Conservation (phyloP, 2,797 vertebrate species). For the Gephyroberyx darwinii region DNA sequence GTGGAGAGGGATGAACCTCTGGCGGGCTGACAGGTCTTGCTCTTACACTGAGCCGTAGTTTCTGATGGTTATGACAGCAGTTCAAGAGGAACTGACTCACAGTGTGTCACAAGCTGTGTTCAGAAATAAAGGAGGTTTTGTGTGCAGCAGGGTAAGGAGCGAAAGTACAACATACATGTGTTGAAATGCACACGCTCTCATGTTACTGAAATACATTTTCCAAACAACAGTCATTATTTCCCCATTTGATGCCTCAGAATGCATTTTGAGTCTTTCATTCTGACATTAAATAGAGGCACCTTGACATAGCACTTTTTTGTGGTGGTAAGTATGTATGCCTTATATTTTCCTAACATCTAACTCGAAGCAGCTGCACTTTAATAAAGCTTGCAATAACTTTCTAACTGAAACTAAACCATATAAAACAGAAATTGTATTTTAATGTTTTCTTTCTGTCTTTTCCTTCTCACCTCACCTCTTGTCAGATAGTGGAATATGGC, state of each 20-base stretch:
- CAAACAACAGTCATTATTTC: conserved; percentile 11
- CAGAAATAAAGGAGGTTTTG: conserved; percentile 70
- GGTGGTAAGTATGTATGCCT: conserved; percentile 3
- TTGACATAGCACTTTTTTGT: not conserved
- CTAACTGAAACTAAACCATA: conserved; percentile 53
- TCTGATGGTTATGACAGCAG: conserved; percentile 81
- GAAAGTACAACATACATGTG: conserved; percentile 6
- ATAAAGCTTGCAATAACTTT: conserved; percentile 60
- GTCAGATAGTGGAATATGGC: conserved; percentile 22
- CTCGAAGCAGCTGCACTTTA: conserved; percentile 55
- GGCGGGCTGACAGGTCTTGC: conserved; percentile 63
- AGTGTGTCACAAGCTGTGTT: conserved; percentile 43
- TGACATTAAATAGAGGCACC: not conserved
- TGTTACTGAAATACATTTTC: conserved; percentile 38
- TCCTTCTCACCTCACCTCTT: conserved; percentile 31
- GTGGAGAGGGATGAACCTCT: conserved; percentile 74
- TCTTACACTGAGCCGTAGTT: conserved; percentile 71
- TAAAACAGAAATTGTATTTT: conserved; percentile 66
- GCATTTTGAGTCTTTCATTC: not conserved
- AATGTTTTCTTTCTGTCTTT: conserved; percentile 49
- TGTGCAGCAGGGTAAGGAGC: conserved; percentile 43
- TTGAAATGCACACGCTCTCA: conserved; percentile 13
- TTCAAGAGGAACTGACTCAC: conserved; percentile 77
- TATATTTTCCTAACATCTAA: conserved; percentile 40
- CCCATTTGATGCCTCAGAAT: not conserved